Base-by-base conservation (phyloP, 1,140 invertebrate species). In the Euglossa dilemma region DNA sequence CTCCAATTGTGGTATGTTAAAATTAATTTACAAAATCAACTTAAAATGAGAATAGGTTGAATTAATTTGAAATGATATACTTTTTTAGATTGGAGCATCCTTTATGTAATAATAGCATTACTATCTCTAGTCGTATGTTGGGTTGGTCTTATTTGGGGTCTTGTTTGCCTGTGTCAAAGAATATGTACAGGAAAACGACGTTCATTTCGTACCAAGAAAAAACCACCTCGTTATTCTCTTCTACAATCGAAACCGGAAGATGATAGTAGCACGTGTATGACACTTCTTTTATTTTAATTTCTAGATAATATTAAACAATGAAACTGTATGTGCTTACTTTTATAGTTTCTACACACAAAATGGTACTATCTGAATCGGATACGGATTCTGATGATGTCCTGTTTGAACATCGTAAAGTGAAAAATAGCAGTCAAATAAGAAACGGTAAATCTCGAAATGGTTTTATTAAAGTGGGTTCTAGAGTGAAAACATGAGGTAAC, bases 101-200 rank as follows among this genome's bases (percentile, higher is more conserved):
- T 98, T 20, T 98, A 98, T 91, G 97, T 98, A 6, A 96, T 97
- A 84, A 96, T 98, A 75, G 96, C 96, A 63, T 92, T 96, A 36
- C 95, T 97, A 76, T 95, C 96, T 47, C 85, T 96, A 36, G 94
- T 97, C 52, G 90, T 97, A 3, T 93, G 95, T 73, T 93, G 97
- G 64, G 95, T 96, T 43, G 96, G 95, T 52, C 91, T 96, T 54
- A 93, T 97, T 69, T 98, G 97, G 97, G 96, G 95, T 56, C 90
- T 96, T 25, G 93, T 97, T 64, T 97, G 96, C 88, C 91, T 96
- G 6, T 97, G 96, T 84, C 95, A 96, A 61, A 95, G 95, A 90
- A 94, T 95, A 78, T 96, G 95, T 84, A 86, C 93, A 83, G 90
- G 94, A 45, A 93, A 95, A 83, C 92, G 94, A 80, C 90, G 91